These are phyloP conservation scores for Raja brachyura DNA, from an alignment of 2,113 vertebrate species.

Conservation along the genomic window DNA sequence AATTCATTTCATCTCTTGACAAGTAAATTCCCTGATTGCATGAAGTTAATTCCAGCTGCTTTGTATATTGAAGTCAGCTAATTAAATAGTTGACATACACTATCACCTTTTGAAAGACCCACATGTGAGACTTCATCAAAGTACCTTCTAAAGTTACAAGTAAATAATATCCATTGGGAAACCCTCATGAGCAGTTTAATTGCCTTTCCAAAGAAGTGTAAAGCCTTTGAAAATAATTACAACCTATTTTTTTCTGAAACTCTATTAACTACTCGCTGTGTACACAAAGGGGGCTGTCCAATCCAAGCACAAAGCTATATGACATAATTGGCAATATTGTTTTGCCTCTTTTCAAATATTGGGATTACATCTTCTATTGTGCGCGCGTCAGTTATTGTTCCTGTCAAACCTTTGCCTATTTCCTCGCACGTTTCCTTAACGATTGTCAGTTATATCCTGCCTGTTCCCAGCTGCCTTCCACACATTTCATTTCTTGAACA, in stretches of 20 bases:
- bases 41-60: neutral
- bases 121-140: neutral
- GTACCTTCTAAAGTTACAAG: neutral
- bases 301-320: neutral
- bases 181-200: neutral
- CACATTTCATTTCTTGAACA: neutral
- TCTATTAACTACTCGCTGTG: neutral
- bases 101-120: neutral
- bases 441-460: slow-evolving; percentile 17
- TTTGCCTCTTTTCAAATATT: neutral
- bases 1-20: neutral
- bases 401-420: neutral
- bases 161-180: neutral
- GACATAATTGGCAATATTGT: neutral
- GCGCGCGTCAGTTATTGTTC: neutral
- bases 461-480: neutral
- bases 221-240: too few species aligned
- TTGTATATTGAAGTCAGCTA: neutral
- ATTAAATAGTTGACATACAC: neutral
- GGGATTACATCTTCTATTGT: neutral
- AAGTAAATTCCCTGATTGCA: neutral
- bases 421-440: slow-evolving; percentile 6
- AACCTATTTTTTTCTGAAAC: neutral
- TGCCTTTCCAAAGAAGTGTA: neutral
- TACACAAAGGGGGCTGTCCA: neutral